phyloP scores from a whole-genome alignment of 1,140 invertebrate species.

The Drosophila burlai region DNA sequence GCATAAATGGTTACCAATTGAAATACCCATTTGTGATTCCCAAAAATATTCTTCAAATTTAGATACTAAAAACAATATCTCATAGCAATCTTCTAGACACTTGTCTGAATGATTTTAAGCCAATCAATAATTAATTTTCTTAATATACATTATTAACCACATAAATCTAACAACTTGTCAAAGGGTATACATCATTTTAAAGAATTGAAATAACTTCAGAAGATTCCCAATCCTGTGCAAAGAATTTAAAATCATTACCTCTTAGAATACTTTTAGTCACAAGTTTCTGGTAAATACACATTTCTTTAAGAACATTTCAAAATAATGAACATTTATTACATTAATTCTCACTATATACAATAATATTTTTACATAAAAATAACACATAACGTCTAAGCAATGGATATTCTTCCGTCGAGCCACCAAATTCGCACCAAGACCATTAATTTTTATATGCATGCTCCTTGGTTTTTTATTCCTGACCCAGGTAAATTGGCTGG shows the following conservation, averaged over 20 bases:
- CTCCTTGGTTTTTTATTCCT: slow-evolving; percentile 2
- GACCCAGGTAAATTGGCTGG: slow-evolving; percentile 30
- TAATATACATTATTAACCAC: background rate
- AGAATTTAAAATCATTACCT: background rate
- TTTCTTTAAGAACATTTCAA: too few species aligned
- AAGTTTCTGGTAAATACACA: background rate
- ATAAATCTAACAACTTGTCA: background rate
- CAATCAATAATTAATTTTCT: background rate
- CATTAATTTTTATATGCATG: slow-evolving; percentile 22
- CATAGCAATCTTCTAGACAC: too few species aligned
- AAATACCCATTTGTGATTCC: too few species aligned
- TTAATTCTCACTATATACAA: background rate
- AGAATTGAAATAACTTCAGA: background rate
- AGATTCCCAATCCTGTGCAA: background rate
- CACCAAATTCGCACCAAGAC: background rate
- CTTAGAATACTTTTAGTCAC: background rate
- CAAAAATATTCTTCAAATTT: too few species aligned
- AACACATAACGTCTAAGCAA: too few species aligned
- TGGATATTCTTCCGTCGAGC: background rate
- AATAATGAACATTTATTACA: background rate
- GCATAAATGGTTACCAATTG: too few species aligned
- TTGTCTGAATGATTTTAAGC: too few species aligned
- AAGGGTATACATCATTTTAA: background rate
- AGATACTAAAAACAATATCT: too few species aligned
- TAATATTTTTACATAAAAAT: too few species aligned